Base-by-base conservation (phyloP, 2,888 invertebrate genomes). In the Brassicogethes aeneus region DNA sequence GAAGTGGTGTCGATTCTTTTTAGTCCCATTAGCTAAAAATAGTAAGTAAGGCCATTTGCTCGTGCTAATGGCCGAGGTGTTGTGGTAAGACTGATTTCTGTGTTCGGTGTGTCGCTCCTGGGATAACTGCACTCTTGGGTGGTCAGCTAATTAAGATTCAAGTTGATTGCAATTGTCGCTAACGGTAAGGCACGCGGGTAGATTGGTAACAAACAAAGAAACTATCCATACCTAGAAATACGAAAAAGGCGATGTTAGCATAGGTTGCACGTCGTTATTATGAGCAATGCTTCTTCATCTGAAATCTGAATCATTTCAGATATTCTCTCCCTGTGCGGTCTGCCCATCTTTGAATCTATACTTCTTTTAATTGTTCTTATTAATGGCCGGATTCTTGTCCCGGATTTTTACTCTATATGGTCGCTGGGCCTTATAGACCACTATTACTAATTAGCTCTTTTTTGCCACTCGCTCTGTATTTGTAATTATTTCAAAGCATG, bases 61-160 rank as follows among this genome's bases (percentile, higher is more conserved):
- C 64, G 64, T 64, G 65, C 65, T 67, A 66, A 66, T 66, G 65
- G 64, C 41, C 50, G 52, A 64, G 60, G 64, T 65, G 65, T 65
- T 62, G 60, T 55, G 56, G 56, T 54, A 62, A 61, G 62, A 61
- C 61, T 59, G 62, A 62, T 62, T 62, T 61, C 61, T 62, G 57
- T 59, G 50, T 51, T 54, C 55, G 10, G 8, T 32, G 10, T 13
- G 32, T 49, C 52, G 46, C 29, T 53, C 54, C 58, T 47, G 60
- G 61, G 60, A 60, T 63, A 64, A 61, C 64, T 62, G 62, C 62
- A 57, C 63, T 65, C 64, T 58, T 67, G 69, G 69, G 69, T 69
- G 69, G 69, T 62, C 68, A 61, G 51, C 68, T 69, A 69, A 69
- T 69, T 69, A 69, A 68, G 66, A 69, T 68, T 69, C 68, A 67